phyloP scores from a whole-genome alignment of 2,888 invertebrate species.

The Norana najaformis region DNA sequence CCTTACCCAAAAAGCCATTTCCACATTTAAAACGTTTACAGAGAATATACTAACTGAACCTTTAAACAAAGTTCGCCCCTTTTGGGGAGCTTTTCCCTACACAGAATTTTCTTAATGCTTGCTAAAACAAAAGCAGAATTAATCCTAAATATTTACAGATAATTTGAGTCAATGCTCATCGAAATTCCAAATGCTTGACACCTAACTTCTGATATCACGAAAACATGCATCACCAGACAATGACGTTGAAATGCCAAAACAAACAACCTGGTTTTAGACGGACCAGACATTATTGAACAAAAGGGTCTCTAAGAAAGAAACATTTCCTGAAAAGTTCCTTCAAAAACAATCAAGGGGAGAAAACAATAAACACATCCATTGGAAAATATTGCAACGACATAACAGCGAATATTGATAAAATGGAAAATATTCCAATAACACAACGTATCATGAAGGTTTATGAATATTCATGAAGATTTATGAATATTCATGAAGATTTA shows the following conservation, averaged over 20 bases:
- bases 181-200: not conserved
- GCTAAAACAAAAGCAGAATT: not conserved
- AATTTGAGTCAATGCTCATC: not conserved
- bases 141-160: not conserved
- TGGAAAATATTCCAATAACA: too few species aligned
- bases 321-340: not conserved
- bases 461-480: not conserved
- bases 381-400: not conserved
- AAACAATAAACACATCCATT: not conserved
- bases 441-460: too few species aligned
- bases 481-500: not conserved
- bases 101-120: not conserved
- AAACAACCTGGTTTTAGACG: not conserved
- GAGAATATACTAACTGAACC: not conserved
- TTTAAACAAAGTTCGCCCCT: not conserved
- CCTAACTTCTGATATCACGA: not conserved
- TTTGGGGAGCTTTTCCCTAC: not conserved
- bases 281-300: not conserved
- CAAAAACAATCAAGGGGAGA: not conserved
- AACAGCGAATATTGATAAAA: too few species aligned
- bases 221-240: not conserved
- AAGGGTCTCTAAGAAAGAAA: not conserved
- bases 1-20: not conserved
- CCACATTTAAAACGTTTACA: not conserved
- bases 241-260: not conserved